Evolutionary conservation across 1,140 invertebrate species (phyloP), one percentile per base, ranked within the genome.

Genomic region (Pissodes strobi): DNA sequence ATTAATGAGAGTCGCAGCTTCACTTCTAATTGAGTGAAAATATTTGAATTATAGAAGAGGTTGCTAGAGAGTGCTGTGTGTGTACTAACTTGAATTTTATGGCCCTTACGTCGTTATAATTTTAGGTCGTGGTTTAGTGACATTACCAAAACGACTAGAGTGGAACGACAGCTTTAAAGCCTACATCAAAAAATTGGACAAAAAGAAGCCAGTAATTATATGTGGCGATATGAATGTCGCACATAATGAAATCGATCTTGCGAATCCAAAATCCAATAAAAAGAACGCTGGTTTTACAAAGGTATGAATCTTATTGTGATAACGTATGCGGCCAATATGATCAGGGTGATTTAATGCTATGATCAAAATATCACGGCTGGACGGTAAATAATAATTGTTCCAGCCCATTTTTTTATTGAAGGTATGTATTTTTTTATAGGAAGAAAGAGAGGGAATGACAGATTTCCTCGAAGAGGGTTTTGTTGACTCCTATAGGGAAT

Each of bases 171-270:
- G 85, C 19, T 94, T 99, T 74, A 84, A 87, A 62, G 82, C 86
- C 15, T 88, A 90, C 76, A 76, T 98, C 6, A 87, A 90, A 72
- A 79, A 88, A 46, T 81, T 99, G 15, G 93, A 99, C 80, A 81
- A 84, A 58, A 89, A 90, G 48, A 99, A 99, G 79, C 94, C 96
- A 12, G 93, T 99, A 0, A 90, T 99, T 46, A 84, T 98, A 66
- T 94, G 90, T 77, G 97, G 97, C 1, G 97, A 99, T 80, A 88
- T 99, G 83, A 99, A 99, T 82, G 97, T 99, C 3, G 90, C 96
- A 43, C 97, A 99, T 79, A 80, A 89, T 69, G 92, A 96, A 84
- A 98, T 98, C 75, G 96, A 99, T 86, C 81, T 99, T 63, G 87
- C 88, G 10, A 98, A 99, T 84, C 96, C 97, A 2, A 95, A 96